Conservation (phyloP, 2,113 vertebrate genomes). For the Oceanodroma tethys region DNA sequence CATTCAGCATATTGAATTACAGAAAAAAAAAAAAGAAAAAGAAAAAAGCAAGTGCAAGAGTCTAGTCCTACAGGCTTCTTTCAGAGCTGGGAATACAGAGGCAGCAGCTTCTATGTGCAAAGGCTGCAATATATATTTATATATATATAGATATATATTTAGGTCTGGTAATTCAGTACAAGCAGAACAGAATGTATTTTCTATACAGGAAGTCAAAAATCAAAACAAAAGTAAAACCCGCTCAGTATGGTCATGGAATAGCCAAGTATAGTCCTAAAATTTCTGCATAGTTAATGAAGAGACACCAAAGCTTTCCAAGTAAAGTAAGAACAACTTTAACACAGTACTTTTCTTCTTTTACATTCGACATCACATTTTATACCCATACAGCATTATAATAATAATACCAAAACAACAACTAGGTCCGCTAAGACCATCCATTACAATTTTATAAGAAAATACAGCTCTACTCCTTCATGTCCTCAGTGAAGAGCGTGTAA, state of each 20-base stretch:
- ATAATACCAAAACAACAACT: neutral
- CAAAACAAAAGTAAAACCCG: neutral
- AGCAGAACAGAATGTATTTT: conserved; percentile 33
- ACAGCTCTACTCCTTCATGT: neutral
- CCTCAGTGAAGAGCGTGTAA: neutral
- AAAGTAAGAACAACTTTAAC: neutral
- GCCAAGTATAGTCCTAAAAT: neutral
- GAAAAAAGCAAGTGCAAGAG: neutral
- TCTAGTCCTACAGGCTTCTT: neutral
- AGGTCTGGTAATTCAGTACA: neutral
- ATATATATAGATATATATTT: neutral
- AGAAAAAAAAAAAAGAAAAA: neutral
- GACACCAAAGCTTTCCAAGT: neutral
- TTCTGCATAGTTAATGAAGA: neutral
- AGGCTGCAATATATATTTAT: neutral
- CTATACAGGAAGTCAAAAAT: neutral
- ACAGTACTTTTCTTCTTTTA: neutral
- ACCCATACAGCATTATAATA: neutral
- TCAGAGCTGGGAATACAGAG: neutral
- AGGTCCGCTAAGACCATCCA: neutral
- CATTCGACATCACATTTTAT: neutral
- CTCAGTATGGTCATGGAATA: neutral
- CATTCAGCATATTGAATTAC: neutral
- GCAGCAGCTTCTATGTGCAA: neutral
- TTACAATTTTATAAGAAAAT: neutral